Conservation (phyloP, 2,888 invertebrate species). For the Patella pellucida region DNA sequence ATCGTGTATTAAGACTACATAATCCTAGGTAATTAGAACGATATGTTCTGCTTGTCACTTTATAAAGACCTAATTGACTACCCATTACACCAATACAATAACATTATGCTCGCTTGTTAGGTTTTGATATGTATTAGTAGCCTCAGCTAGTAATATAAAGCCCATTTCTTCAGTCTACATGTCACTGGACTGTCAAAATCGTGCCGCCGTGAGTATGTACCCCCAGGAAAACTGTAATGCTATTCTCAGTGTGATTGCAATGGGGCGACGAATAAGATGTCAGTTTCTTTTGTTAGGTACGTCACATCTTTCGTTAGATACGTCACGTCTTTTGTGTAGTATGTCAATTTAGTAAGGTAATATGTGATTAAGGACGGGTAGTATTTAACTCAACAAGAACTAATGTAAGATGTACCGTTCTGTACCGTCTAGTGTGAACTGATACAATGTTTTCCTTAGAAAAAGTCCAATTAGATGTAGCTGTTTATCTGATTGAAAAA, state of each 20-base stretch:
- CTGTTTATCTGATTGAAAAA: no score
- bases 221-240: not conserved
- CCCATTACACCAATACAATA: not conserved
- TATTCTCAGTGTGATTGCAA: not conserved
- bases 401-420: no score
- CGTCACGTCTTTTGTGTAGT: not conserved
- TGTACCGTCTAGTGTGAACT: no score
- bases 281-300: constrained; percentile 3
- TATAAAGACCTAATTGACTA: not conserved
- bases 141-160: not conserved
- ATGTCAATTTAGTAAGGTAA: not conserved
- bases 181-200: constrained; percentile 1
- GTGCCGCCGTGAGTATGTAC: constrained; percentile 5
- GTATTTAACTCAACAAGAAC: not conserved
- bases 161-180: not conserved
- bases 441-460: no score
- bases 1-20: no score
- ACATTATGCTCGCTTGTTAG: not conserved
- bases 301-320: not conserved
- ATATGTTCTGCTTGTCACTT: constrained; percentile 7
- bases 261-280: not conserved
- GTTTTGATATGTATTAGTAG: not conserved
- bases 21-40: not conserved
- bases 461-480: no score
- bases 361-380: constrained; percentile 1